Percentiles rank a stretch among this genome's conserved stretches.
Evolutionary conservation across 2,888 invertebrate species (phyloP).

Genomic region (Philaethria dido): DNA sequence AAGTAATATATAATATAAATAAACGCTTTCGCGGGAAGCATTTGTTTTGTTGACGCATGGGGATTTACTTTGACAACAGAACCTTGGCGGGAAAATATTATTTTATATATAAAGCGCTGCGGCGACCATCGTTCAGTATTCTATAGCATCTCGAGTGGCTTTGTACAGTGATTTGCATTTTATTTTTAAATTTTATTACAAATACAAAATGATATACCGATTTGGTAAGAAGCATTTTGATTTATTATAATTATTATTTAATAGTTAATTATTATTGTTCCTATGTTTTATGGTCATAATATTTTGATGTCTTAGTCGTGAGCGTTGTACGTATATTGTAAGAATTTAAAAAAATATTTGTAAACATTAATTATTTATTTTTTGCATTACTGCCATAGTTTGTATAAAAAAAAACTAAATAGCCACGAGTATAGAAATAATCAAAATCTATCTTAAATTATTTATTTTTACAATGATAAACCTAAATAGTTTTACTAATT

Average conservation of each 20-base stretch:
- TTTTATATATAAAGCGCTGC: constrained; percentile 36
- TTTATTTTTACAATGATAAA: too few relatives aligned
- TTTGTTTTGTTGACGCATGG: constrained; percentile 37
- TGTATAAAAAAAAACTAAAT: too few relatives aligned
- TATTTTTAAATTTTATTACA: neutral
- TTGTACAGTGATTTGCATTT: constrained; percentile 7
- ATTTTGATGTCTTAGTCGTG: neutral
- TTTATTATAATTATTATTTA: constrained; percentile 14
- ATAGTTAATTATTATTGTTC: too few relatives aligned
- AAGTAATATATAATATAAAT: constrained; percentile 18
- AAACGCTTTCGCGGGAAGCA: constrained; percentile 27
- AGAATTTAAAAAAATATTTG: too few relatives aligned
- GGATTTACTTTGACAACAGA: constrained; percentile 37
- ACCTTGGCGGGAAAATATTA: constrained; percentile 33
- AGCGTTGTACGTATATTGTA: neutral
- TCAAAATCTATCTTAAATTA: too few relatives aligned
- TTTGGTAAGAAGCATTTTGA: constrained; percentile 37
- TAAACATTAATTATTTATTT: too few relatives aligned
- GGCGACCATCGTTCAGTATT: constrained; percentile 28
- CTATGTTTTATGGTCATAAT: neutral
- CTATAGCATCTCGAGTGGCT: constrained; percentile 23
- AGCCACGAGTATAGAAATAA: too few relatives aligned
- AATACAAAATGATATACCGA: constrained; percentile 35
- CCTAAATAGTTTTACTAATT: too few relatives aligned
- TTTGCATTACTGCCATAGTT: too few relatives aligned